Evolutionary conservation across 1,140 invertebrate species (phyloP).

Genomic region (Chionoecetes opilio): DNA sequence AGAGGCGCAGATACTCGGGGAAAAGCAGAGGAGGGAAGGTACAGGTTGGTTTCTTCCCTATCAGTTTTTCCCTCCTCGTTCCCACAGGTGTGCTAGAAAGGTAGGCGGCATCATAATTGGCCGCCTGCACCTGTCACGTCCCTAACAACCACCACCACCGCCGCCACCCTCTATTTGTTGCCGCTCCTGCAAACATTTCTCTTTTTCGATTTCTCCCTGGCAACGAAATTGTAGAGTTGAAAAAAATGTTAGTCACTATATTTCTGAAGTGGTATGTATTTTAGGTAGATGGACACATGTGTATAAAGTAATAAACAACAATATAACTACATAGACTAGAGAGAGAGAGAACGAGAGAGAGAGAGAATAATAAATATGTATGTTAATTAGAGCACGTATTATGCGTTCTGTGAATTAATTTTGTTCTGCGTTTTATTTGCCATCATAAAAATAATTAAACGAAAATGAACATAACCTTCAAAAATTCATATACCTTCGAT

Average conservation of each 20-base stretch:
- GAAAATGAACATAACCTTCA: too few species aligned
- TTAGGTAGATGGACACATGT: not conserved
- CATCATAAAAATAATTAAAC: too few species aligned
- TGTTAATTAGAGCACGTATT: too few species aligned
- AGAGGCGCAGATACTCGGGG: not conserved
- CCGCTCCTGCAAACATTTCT: not conserved
- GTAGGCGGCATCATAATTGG: not conserved
- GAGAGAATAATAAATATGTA: not conserved
- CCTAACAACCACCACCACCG: not conserved
- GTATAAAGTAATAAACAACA: not conserved
- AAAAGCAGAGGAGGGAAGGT: not conserved
- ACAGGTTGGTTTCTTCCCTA: not conserved
- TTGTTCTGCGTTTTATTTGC: too few species aligned
- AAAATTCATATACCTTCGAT: too few species aligned
- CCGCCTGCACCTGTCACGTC: not conserved
- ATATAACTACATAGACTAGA: not conserved
- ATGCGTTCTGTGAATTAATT: too few species aligned
- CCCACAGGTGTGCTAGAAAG: not conserved
- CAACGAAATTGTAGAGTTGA: too few species aligned
- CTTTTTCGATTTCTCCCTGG: not conserved
- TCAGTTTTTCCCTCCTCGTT: not conserved
- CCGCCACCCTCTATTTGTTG: not conserved
- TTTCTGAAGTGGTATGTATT: too few species aligned
- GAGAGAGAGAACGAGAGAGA: too few species aligned
- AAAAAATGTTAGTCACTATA: too few species aligned